Base-by-base conservation (phyloP, 2,888 invertebrate genomes). In the Aradus depressus region DNA sequence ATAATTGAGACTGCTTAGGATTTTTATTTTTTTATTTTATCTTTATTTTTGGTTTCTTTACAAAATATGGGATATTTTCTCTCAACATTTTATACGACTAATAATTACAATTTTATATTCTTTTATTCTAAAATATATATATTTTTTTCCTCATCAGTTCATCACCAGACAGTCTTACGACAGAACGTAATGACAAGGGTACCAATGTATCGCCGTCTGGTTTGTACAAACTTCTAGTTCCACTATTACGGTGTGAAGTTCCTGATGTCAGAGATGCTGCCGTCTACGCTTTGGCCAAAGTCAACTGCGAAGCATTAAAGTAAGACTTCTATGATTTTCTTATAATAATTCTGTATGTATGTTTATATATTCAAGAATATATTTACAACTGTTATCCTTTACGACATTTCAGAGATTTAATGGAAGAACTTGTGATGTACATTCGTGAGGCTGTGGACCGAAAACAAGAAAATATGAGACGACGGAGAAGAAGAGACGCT, bases 361-460 rank as follows among this genome's bases (percentile, higher is more conserved):
- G n/a, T n/a, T n/a, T n/a, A n/a, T n/a, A n/a, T n/a, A n/a, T n/a
- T n/a, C n/a, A n/a, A n/a, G n/a, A n/a, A n/a, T n/a, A n/a, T n/a
- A n/a, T 34, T 12, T 34, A 10, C 28, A 10, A 28, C 6, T 12
- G 10, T 28, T 28, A 28, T 12, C 10, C 5, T 8, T n/a, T 35
- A 31, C n/a, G 5, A 18, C 3, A 8, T 57, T 64, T 10, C 65
- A 95, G 95, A 66, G 95, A 96, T 71, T 72, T 98, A 53, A 86
- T 97, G 80, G 98, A 98, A 63, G 98, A 98, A 70, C 68, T 98
- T 50, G 79, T 88, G 5, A 79, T 86, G 1, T 83, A 90, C 58
- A 80, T 99, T 52, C 81, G 95, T 16, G 98, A 99, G 68, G 93
- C 96, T 0, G 87, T 93, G 18, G 97, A 98, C 67, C 79, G 91